A percentile compares a stretch with the other conserved stretches of the same genome.
Evolutionary conservation across 2,888 invertebrate genomes (phyloP).

Genomic region (Cerastoderma edule): DNA sequence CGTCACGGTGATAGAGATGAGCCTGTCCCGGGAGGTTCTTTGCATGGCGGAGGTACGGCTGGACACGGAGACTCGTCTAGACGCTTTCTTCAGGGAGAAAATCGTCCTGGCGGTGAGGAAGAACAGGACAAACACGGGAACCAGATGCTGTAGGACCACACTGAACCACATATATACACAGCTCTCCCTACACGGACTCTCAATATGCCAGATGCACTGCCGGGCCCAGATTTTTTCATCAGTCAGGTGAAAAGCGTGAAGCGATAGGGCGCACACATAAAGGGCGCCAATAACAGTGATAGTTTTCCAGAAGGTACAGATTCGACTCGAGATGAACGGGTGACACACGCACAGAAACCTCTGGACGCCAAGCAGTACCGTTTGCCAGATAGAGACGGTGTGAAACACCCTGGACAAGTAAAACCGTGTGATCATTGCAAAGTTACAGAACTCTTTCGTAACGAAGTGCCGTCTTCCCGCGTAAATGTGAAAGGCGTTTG

Average conservation of each 20-base stretch:
- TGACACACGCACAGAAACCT: slow-evolving; percentile 67
- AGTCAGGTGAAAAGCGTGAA: slow-evolving; percentile 54
- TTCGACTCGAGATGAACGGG: slow-evolving; percentile 57
- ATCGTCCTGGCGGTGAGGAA: slow-evolving; percentile 40
- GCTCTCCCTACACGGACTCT: slow-evolving; percentile 38
- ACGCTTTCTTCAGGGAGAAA: slow-evolving; percentile 31
- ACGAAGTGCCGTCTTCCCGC: slow-evolving; percentile 1
- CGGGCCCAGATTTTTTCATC: slow-evolving; percentile 27
- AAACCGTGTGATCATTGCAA: slow-evolving; percentile 39
- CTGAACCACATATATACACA: slow-evolving; percentile 56
- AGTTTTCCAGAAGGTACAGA: slow-evolving; percentile 64
- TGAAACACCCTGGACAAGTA: slow-evolving; percentile 57
- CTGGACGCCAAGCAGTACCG: slow-evolving; percentile 58
- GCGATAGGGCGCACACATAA: slow-evolving; percentile 46
- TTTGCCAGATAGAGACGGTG: slow-evolving; percentile 69
- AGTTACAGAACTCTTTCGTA: slow-evolving; percentile 27
- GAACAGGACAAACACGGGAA: slow-evolving; percentile 40
- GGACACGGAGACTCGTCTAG: slow-evolving; percentile 33
- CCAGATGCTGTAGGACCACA: slow-evolving; percentile 36
- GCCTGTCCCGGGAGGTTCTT: slow-evolving; percentile 42
- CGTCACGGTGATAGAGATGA: slow-evolving; percentile 47
- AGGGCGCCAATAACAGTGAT: slow-evolving; percentile 45
- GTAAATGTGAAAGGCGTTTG: slow-evolving; percentile 48
- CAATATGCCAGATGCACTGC: slow-evolving; percentile 42
- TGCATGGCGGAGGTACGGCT: slow-evolving; percentile 6